Base-by-base conservation (phyloP, 2,113 vertebrate genomes). In the Gnathonemus echidnorhynchus region DNA sequence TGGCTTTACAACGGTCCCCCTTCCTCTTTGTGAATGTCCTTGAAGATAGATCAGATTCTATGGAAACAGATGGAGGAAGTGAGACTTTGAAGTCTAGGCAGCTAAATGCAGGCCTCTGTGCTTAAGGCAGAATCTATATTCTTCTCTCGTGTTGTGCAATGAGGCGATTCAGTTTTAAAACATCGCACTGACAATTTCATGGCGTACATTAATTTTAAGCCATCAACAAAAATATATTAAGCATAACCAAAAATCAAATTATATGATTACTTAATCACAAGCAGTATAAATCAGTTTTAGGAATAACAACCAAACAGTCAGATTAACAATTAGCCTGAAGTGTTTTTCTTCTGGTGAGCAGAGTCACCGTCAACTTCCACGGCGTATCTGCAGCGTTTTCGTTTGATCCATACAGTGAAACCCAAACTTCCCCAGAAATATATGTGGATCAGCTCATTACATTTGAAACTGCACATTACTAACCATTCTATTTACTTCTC, bases 91-190 rank as follows among this genome's bases (percentile, higher is more conserved):
- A 50, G 49, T 87, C 27, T 87, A 52, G 19, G 50, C 49, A 15
- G 86, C 24, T 5, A 49, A 86, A 27, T 13, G 50, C 5, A 35
- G 86, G 19, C 86, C n/a, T 27, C 35, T 53, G 17, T 35, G 13
- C 35, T 39, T 87, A 53, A 87, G 46, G 27, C 85, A 50, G 13
- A 48, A 46, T 70, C 62, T 70, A 70, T 31, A 13, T 45, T 24
- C 88, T 80, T 53, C 46, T 66, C 66, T 52, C 27, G 1, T 89
- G 8, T 49, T 39, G 70, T 4, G 31, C 35, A 77, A 77, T 77
- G 70, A 70, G 62, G 66, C n/a, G n/a, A 77, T 89, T 89, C 66
- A 31, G 66, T 35, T 89, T 10, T 8, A 77, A 74, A 77, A 50
- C 35, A 17, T 17, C 35, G 74, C 35, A 2, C 35, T 80, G 74